Conservation (phyloP, 1,140 invertebrate genomes). For the Lepidurus packardi region DNA sequence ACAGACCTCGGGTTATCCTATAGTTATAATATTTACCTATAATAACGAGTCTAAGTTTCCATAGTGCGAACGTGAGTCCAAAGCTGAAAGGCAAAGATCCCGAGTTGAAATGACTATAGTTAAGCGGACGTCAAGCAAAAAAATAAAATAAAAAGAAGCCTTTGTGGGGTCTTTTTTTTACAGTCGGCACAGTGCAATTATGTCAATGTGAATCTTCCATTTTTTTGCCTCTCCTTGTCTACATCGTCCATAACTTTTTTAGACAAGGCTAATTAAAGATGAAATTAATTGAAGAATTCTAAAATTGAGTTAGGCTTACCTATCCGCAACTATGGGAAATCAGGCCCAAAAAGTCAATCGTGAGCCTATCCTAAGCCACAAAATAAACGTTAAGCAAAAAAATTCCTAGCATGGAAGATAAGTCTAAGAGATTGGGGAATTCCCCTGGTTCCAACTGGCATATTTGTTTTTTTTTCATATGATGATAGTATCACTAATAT, state of each 20-base stretch:
- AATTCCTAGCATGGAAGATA: neutral
- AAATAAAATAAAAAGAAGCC: neutral
- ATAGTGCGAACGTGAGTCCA: too few relatives aligned
- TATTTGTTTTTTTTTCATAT: neutral
- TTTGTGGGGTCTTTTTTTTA: neutral
- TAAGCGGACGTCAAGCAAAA: neutral
- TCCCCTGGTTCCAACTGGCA: neutral
- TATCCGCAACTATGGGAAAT: neutral
- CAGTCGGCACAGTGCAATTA: neutral
- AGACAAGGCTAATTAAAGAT: neutral
- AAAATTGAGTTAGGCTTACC: neutral
- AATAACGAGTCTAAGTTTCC: too few relatives aligned
- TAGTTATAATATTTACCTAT: too few relatives aligned
- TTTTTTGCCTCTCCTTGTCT: neutral
- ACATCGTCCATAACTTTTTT: neutral
- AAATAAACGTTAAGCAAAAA: neutral
- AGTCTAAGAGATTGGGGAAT: neutral
- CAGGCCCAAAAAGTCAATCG: neutral
- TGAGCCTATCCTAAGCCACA: neutral
- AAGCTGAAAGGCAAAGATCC: too few relatives aligned
- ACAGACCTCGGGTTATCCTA: too few relatives aligned
- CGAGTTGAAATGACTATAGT: neutral
- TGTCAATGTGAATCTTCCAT: neutral
- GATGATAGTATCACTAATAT: conserved; percentile 2
- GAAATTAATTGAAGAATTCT: neutral